These are phyloP conservation scores for Parnassius mnemosyne DNA, from an alignment of 2,888 invertebrate genomes.

Conservation along the genomic window DNA sequence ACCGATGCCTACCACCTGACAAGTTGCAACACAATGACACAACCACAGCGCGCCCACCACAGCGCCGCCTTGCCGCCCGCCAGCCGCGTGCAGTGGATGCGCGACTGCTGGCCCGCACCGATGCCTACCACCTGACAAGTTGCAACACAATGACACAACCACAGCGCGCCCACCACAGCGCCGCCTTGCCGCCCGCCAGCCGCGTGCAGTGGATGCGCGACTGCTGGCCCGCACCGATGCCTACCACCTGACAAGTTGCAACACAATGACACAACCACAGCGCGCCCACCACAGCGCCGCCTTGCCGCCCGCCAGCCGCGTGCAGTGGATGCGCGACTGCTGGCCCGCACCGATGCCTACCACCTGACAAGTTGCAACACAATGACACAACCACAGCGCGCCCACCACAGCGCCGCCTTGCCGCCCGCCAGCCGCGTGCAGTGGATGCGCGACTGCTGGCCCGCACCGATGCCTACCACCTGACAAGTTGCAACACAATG, in stretches of 20 bases:
- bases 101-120: constrained; percentile 99
- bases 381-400: neutral
- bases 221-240: constrained; percentile 99
- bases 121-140: constrained; percentile 90
- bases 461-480: constrained; percentile 98
- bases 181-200: constrained; percentile 94
- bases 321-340: constrained; percentile 99
- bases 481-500: constrained; percentile 42
- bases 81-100: constrained; percentile 96
- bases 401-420: too few relatives aligned
- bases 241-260: constrained; percentile 84
- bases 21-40: neutral
- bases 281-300: too few relatives aligned
- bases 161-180: constrained; percentile 93
- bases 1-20: constrained; percentile 94
- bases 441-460: constrained; percentile 98
- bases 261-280: neutral
- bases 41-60: constrained; percentile 95
- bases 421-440: constrained; percentile 87
- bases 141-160: neutral
- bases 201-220: constrained; percentile 98
- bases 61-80: constrained; percentile 94
- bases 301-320: constrained; percentile 79
- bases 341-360: constrained; percentile 99
- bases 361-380: constrained; percentile 70